Evolutionary conservation across 1,140 invertebrate species (phyloP), one percentile per base, ranked within the genome.

Genomic region (Hypothenemus hampei): DNA sequence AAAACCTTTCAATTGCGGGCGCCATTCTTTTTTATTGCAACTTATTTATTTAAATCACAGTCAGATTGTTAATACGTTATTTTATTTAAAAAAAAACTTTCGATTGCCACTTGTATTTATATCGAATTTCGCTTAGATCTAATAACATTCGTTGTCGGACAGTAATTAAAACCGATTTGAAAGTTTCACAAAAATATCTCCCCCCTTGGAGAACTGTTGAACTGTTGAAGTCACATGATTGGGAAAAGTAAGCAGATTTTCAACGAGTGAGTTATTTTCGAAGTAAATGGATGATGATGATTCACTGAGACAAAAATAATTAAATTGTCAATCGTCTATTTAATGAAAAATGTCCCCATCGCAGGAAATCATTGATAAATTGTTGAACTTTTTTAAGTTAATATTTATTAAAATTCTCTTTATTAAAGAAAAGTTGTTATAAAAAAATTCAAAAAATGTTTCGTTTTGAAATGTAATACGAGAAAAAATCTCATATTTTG

Each of bases 91-190:
- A 13, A 4, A 31, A 48, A 5, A 23, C 6, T 37, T 16, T 7
- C 24, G 21, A n/a, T n/a, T n/a, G n/a, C n/a, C n/a, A n/a, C n/a
- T n/a, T 31, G 26, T 31, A 31, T 8, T 11, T 26, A n/a, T 26
- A 20, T 51, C 49, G 49, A 26, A 45, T 16, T 26, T 45, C 19
- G 50, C 47, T 15, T 15, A 55, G 24, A 45, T n/a, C 20, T 44
- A 45, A 45, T 55, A 39, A 44, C 54, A 49, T 57, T 57, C 54
- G 54, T 57, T 57, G 54, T 57, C 54, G 54, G 21, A 57, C 31
- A 13, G 21, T 40, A 16, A 49, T 57, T 57, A 50, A 57, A 49
- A 23, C 37, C 45, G 36, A n/a, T 29, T 56, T 24, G 21, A n/a
- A 48, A 54, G 21, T 21, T 55, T 44, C 29, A 40, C 44, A 39